Percentiles rank a stretch among this genome's conserved stretches.
Conservation (phyloP, 1,140 invertebrate species). For the Brachionus sp. region DNA sequence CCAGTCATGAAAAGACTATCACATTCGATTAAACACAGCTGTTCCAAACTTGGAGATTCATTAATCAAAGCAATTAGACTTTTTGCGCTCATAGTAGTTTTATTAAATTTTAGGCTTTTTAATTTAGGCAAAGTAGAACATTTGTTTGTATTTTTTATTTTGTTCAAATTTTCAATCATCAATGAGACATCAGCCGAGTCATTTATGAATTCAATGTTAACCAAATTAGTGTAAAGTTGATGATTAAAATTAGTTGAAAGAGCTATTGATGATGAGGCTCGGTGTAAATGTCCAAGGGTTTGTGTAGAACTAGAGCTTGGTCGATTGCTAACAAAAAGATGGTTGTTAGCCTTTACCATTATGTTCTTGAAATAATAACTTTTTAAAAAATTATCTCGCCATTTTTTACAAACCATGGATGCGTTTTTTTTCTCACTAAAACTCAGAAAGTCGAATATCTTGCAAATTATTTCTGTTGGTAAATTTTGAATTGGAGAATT, state of each 20-base stretch:
- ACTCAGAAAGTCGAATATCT: slow-evolving; percentile 31
- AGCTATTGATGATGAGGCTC: slow-evolving; percentile 16
- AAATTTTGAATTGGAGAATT: background rate
- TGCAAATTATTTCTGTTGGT: slow-evolving; percentile 24
- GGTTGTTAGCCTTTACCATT: slow-evolving; percentile 22
- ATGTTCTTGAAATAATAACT: slow-evolving; percentile 38
- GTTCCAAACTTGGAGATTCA: background rate
- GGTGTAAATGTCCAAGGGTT: background rate
- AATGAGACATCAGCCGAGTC: slow-evolving; percentile 36
- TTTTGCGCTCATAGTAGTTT: slow-evolving; percentile 5
- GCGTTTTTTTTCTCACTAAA: slow-evolving; percentile 22
- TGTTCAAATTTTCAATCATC: slow-evolving; percentile 6
- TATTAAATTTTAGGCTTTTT: slow-evolving; percentile 12
- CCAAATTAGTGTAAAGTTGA: slow-evolving; percentile 24
- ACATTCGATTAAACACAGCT: background rate
- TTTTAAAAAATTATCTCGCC: slow-evolving; percentile 25
- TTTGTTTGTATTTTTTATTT: background rate
- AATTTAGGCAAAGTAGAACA: background rate
- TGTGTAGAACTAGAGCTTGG: background rate
- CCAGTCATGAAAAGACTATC: slow-evolving; percentile 40
- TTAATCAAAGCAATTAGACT: background rate
- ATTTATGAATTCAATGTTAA: slow-evolving; percentile 31
- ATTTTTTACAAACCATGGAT: slow-evolving; percentile 31
- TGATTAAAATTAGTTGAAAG: slow-evolving; percentile 16
- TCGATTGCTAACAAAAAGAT: slow-evolving; percentile 18